phyloP scores from a whole-genome alignment of 2,888 invertebrate genomes.

The Trissoscelio sp. region DNA sequence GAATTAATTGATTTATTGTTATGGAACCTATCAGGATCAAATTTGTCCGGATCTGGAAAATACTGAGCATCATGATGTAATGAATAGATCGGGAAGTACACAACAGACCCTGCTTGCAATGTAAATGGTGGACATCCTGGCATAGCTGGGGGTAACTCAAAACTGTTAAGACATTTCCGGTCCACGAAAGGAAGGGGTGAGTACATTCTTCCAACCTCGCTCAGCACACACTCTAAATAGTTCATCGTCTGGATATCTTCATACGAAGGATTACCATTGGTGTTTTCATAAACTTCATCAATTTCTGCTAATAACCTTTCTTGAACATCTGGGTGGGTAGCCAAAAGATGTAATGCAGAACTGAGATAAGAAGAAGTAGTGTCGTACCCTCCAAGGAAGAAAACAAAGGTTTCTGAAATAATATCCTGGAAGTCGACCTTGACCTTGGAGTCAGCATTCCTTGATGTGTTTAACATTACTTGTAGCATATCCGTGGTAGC shows the following conservation, averaged over 20 bases:
- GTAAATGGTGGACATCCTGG: conserved; percentile 75
- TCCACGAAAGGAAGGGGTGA: conserved; percentile 75
- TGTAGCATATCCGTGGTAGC: conserved; percentile 86
- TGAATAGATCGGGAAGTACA: conserved; percentile 52
- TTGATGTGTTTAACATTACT: conserved; percentile 84
- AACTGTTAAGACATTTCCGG: conserved; percentile 75
- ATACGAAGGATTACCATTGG: too few species aligned
- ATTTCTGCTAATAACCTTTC: conserved; percentile 80
- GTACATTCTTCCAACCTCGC: conserved; percentile 76
- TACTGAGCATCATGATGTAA: conserved; percentile 55
- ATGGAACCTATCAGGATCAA: conserved; percentile 63
- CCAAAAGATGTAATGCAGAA: conserved; percentile 74
- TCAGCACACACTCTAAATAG: conserved; percentile 85
- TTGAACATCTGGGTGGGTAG: conserved; percentile 82
- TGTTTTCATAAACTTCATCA: too few species aligned
- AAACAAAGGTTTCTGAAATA: conserved; percentile 83
- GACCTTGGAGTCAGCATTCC: conserved; percentile 48
- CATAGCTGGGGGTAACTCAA: conserved; percentile 75
- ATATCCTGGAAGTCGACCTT: conserved; percentile 76
- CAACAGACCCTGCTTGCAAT: conserved; percentile 74
- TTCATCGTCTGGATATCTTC: conserved; percentile 84
- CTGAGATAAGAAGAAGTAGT: conserved; percentile 74
- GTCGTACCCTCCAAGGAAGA: too few species aligned
- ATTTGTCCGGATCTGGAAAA: conserved; percentile 56
- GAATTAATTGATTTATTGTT: conserved; percentile 39